Evolutionary conservation across 2,113 vertebrate species (phyloP), one percentile per base, ranked within the genome.

Genomic region (Dasypus novemcinctus): DNA sequence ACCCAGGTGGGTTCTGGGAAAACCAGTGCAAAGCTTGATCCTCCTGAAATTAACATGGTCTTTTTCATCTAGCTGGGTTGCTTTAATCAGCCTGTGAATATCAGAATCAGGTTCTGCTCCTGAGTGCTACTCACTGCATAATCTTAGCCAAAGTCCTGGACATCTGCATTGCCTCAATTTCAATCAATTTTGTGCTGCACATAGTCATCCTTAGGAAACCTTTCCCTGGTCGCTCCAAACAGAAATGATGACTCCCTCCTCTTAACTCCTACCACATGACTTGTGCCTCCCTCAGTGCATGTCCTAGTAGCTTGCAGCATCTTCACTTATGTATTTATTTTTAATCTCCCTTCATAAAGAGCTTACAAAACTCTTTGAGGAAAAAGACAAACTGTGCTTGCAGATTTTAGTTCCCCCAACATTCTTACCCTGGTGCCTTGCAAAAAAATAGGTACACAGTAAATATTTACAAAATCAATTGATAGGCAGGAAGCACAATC

Each of bases 401-500:
- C 54, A 86, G 49, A 33, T 78, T 90, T 94, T 57, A 43, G 5
- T 66, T 87, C 79, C 63, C 93, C 59, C 79, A 86, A 75, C 49
- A 76, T 87, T 69, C 66, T 93, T 68, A 41, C 31, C 23, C 74
- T 71, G 54, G 31, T 71, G 74, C n/a, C 43, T 91, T 29, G 4
- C 82, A 96, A 54, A 96, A 96, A 96, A 91, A 31, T 33, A 84
- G 66, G 33, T 43, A 63, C 0, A 1, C 21, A 18, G 9, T 71
- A 87, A 95, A 91, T 83, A 96, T 93, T 94, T 94, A 91, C 82
- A 76, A 76, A 95, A 38, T 79, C 93, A 72, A 94, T 91, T 68
- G 75, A 23, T 61, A 72, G 21, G 31, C 86, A 18, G 49, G 71
- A 83, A 93, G 18, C 36, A 85, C 33, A 69, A 31, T 29, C n/a